A percentile compares a stretch with the other conserved stretches of the same genome.
Evolutionary conservation across 1,140 invertebrate genomes (phyloP).

Genomic region (Drosophila ananassae): DNA sequence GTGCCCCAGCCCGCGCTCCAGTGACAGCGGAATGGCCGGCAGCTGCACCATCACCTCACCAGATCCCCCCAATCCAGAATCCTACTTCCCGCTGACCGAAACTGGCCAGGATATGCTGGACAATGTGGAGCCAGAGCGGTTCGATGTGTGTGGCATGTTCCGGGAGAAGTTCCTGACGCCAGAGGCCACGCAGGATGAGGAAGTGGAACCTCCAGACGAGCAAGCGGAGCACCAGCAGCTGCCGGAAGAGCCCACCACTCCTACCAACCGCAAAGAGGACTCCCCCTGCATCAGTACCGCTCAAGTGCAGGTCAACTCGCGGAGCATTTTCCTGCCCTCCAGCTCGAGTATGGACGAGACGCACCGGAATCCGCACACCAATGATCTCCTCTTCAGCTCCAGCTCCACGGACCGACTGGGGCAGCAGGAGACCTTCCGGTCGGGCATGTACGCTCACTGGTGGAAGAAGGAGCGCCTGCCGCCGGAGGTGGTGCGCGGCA

Average conservation of each 20-base stretch:
- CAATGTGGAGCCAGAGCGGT: constrained; percentile 62
- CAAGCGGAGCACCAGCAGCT: neutral
- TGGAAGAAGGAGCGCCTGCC: constrained; percentile 94
- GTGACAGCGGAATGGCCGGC: constrained; percentile 91
- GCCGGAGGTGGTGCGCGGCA: constrained; percentile 86
- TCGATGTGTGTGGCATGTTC: constrained; percentile 80
- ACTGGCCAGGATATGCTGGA: constrained; percentile 43
- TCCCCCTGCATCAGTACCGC: constrained; percentile 22
- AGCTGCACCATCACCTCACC: constrained; percentile 89
- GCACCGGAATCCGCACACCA: constrained; percentile 1
- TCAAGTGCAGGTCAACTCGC: constrained; percentile 72
- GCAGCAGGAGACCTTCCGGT: constrained; percentile 87
- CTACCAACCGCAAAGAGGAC: constrained; percentile 36
- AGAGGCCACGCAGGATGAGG: constrained; percentile 60
- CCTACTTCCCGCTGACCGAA: constrained; percentile 16
- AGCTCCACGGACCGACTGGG: constrained; percentile 61
- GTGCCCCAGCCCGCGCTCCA: constrained; percentile 88
- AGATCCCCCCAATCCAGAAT: constrained; percentile 84
- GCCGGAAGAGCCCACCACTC: constrained; percentile 17
- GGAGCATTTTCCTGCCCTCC: constrained; percentile 72
- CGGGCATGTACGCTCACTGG: constrained; percentile 95
- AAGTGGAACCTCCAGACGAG: constrained; percentile 10
- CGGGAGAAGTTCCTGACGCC: constrained; percentile 79
- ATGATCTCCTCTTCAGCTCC: constrained; percentile 49
- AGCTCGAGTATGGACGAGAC: constrained; percentile 64